phyloP scores from a whole-genome alignment of 2,113 vertebrate species.

The Sapajus apella region DNA sequence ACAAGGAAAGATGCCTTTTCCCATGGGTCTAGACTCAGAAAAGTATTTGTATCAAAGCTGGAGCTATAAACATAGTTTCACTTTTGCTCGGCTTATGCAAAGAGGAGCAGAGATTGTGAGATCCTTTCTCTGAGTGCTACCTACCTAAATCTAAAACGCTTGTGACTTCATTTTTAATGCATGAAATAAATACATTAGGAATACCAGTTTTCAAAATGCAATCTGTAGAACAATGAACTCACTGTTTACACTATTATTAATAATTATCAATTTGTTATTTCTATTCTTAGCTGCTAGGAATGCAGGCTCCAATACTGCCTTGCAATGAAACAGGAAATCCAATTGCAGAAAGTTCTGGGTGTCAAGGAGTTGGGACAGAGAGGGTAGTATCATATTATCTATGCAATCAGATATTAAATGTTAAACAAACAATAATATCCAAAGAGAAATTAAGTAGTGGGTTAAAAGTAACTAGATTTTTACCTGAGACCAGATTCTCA shows the following conservation, averaged over 20 bases:
- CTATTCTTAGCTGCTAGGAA: not conserved
- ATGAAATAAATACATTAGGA: not conserved
- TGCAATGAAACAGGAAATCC: not conserved
- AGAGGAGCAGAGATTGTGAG: not conserved
- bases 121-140: not conserved
- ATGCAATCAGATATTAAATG: not conserved
- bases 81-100: not conserved
- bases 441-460: not conserved
- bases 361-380: not conserved
- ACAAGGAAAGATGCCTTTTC: not conserved
- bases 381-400: not conserved
- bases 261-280: not conserved
- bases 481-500: not conserved
- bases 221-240: not conserved
- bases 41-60: not conserved
- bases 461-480: not conserved
- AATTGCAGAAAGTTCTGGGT: not conserved
- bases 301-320: not conserved
- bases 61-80: not conserved
- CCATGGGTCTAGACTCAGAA: not conserved
- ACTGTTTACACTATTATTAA: too few species aligned
- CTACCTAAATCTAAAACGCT: not conserved
- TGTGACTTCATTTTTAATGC: not conserved
- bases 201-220: not conserved
- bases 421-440: not conserved